A percentile compares a stretch with the other conserved stretches of the same genome.
These are phyloP conservation scores for Glyphotaelius pellucidus DNA, from an alignment of 2,888 invertebrate genomes.

Conservation along the genomic window DNA sequence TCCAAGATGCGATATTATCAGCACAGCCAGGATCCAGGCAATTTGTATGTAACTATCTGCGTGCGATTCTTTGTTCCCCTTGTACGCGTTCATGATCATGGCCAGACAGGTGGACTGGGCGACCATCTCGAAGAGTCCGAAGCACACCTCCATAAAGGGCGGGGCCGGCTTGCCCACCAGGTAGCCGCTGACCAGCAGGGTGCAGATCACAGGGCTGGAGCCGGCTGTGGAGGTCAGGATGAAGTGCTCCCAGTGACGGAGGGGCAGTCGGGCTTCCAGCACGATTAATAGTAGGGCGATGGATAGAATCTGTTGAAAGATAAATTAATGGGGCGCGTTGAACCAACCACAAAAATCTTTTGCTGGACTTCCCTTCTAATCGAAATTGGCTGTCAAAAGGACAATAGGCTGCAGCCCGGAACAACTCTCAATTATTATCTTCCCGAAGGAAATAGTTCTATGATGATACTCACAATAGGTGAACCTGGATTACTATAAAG, in stretches of 20 bases:
- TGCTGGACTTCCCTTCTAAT: too few relatives aligned
- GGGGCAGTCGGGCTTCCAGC: not conserved
- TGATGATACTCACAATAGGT: too few relatives aligned
- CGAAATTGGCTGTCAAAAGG: too few relatives aligned
- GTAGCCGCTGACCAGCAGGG: slow-evolving; percentile 43
- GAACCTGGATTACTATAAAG: too few relatives aligned
- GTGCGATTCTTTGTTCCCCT: slow-evolving; percentile 2
- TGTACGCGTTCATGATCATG: slow-evolving; percentile 11
- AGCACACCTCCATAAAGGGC: slow-evolving; percentile 23
- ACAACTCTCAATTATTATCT: not conserved
- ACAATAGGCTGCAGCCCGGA: too few relatives aligned
- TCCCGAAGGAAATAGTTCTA: too few relatives aligned
- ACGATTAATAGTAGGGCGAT: not conserved
- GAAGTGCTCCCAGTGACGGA: slow-evolving; percentile 22
- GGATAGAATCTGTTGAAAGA: slow-evolving; percentile 9
- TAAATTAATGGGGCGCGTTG: not conserved
- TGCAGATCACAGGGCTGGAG: slow-evolving; percentile 10
- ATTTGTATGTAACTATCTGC: not conserved
- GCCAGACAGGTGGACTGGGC: not conserved
- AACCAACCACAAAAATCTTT: not conserved
- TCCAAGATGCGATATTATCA: not conserved
- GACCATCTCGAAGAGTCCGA: slow-evolving; percentile 33
- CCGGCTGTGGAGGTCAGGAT: slow-evolving; percentile 39
- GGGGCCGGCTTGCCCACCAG: slow-evolving; percentile 44
- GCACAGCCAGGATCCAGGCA: not conserved